Base-by-base conservation (phyloP, 2,113 vertebrate genomes). In the Poeciliopsis turrubarensis region DNA sequence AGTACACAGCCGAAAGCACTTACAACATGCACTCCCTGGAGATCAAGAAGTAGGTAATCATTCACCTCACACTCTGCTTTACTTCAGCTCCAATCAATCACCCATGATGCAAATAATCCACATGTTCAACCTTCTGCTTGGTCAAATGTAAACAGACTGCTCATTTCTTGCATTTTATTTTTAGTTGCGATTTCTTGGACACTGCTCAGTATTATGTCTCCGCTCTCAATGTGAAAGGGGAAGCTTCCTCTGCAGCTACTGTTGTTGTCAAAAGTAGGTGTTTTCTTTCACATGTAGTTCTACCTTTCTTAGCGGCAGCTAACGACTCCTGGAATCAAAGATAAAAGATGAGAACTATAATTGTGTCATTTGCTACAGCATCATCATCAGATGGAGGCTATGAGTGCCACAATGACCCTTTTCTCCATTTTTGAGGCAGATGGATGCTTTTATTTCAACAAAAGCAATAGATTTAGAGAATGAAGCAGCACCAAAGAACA, bases 1-100 rank as follows among this genome's bases (percentile, higher is more conserved):
- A 99, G 82, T 99, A 98, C 83, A 90, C 92, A 0, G 89, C 93
- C 25, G 95, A 95, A 92, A 97, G 93, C 86, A 96, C 92, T 65
- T 99, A 97, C 74, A 97, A 98, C 85, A 94, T 99, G 94, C 97
- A 99, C 90, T 97, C 97, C 57, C 92, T 99, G 94, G 96, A 98
- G 91, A 99, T 99, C 86, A 97, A 89, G 47, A 93, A 90, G 98
- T 99, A 96, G 95, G 89, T 90, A 81, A 84, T 77, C 88, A 62
- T 39, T 57, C 54, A 72, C 68, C 63, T n/a, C 39, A 31, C 72
- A 19, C 41, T 11, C 54, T 63, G 41, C 70, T 26, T 9, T 26
- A 63, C 57, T 22, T 25, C 7, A 3, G 4, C 39, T 19, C 12
- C 13, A 65, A 62, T 29, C 12, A 68, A 70, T 13, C 30, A 65